Evolutionary conservation across 1,140 invertebrate species (phyloP).

Genomic region (Pinna nobilis): DNA sequence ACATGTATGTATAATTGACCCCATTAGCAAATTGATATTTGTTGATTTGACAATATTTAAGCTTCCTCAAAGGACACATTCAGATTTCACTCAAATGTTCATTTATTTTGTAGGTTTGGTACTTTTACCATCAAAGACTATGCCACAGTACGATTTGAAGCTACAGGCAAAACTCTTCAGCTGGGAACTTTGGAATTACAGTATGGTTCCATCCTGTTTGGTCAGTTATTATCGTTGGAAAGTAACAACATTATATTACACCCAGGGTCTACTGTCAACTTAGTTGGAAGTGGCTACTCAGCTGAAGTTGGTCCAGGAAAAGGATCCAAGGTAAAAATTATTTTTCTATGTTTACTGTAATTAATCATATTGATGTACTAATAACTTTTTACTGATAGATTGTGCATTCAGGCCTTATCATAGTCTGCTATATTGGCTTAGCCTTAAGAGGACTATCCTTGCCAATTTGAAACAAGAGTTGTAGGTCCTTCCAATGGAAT

Average conservation of each 20-base stretch:
- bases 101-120: conserved; percentile 41
- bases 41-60: not conserved
- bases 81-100: not conserved
- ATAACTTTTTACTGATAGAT: no score
- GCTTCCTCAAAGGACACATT: not conserved
- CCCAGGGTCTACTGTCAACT: conserved; percentile 54
- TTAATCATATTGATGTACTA: no score
- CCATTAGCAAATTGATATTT: no score
- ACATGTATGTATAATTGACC: no score
- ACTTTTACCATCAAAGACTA: conserved; percentile 59
- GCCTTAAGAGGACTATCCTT: no score
- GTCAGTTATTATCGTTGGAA: conserved; percentile 49
- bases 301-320: conserved; percentile 53
- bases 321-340: conserved; percentile 51
- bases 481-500: no score
- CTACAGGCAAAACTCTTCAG: conserved; percentile 47
- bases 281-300: conserved; percentile 52
- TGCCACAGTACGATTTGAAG: conserved; percentile 48
- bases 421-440: no score
- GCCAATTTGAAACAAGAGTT: no score
- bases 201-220: conserved; percentile 53
- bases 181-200: conserved; percentile 57
- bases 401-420: no score
- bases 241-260: conserved; percentile 56
- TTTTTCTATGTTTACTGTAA: no score